Evolutionary conservation across 2,888 invertebrate species (phyloP).

Genomic region (Agelastica alni): DNA sequence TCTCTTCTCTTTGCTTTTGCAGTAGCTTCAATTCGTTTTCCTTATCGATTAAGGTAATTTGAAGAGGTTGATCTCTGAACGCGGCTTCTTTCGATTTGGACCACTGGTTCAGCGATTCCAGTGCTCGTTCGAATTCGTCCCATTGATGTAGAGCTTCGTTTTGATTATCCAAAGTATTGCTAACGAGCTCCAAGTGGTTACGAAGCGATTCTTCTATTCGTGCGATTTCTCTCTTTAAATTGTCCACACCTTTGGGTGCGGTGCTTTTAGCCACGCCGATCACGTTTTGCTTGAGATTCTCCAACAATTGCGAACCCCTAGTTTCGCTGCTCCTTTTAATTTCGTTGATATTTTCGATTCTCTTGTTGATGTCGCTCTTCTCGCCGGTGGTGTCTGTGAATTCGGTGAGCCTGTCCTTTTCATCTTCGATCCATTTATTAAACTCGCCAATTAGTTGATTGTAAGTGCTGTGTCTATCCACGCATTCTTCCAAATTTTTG

Average conservation of each 20-base stretch:
- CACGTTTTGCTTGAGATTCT: conserved; percentile 70
- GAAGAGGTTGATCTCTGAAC: conserved; percentile 84
- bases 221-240: conserved; percentile 73
- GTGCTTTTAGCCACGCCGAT: conserved; percentile 75
- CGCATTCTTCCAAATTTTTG: conserved; percentile 82
- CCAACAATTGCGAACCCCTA: conserved; percentile 68
- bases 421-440: conserved; percentile 80
- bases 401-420: conserved; percentile 78
- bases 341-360: conserved; percentile 67
- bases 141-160: conserved; percentile 78
- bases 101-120: conserved; percentile 85
- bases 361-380: conserved; percentile 76
- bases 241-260: conserved; percentile 75
- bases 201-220: conserved; percentile 69
- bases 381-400: conserved; percentile 85
- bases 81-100: conserved; percentile 81
- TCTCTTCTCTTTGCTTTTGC: conserved; percentile 74
- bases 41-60: conserved; percentile 81
- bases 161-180: conserved; percentile 61
- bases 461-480: conserved; percentile 82
- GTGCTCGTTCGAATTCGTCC: conserved; percentile 82
- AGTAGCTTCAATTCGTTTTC: conserved; percentile 72
- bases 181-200: conserved; percentile 69
- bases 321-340: conserved; percentile 67
- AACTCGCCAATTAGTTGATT: conserved; percentile 75